These are phyloP conservation scores for Eupithecia tripunctaria DNA, from an alignment of 2,888 invertebrate genomes.

Conservation along the genomic window DNA sequence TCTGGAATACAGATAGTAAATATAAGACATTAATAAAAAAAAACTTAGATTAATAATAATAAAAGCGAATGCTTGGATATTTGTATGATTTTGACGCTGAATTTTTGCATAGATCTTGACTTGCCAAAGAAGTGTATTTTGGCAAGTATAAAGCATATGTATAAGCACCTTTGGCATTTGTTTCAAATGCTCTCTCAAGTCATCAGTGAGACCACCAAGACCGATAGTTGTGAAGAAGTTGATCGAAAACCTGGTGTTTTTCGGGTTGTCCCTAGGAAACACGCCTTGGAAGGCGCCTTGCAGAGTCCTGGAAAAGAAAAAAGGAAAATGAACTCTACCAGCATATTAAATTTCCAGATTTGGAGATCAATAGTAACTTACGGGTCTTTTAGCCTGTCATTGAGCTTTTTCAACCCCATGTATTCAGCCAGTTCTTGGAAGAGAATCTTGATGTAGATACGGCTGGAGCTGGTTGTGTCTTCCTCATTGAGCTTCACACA, in stretches of 20 bases:
- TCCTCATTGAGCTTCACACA: constrained; percentile 97
- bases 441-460: constrained; percentile 98
- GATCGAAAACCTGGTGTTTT: constrained; percentile 98
- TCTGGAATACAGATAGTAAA: constrained; percentile 54
- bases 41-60: too few species aligned
- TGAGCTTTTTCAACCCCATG: constrained; percentile 96
- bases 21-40: not conserved
- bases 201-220: constrained; percentile 97
- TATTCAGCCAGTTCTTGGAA: constrained; percentile 98
- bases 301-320: constrained; percentile 87
- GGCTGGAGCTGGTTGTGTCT: constrained; percentile 98
- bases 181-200: constrained; percentile 94
- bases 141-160: too few species aligned
- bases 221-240: constrained; percentile 99
- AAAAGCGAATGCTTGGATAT: not conserved
- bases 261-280: constrained; percentile 97
- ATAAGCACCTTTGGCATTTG: constrained; percentile 86
- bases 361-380: constrained; percentile 78
- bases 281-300: constrained; percentile 94
- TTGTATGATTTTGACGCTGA: too few species aligned
- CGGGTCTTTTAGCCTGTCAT: constrained; percentile 95
- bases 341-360: constrained; percentile 29
- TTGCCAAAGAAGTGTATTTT: too few species aligned
- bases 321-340: constrained; percentile 21
- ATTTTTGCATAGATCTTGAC: not conserved